These are phyloP conservation scores for Elaphurus davidianus DNA, from an alignment of 2,113 vertebrate species.

Conservation along the genomic window DNA sequence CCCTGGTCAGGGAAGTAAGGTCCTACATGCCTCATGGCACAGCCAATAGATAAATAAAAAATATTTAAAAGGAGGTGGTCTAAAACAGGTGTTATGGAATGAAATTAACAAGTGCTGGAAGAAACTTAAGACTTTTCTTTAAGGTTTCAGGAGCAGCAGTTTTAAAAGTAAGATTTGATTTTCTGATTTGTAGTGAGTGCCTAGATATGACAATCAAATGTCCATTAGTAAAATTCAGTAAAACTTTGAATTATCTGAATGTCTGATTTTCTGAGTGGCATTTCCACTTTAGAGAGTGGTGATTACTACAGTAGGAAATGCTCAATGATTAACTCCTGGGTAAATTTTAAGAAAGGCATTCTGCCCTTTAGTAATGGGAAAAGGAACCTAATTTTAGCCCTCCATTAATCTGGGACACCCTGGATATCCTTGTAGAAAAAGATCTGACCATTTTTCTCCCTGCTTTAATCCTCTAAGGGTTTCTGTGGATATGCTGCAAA, in stretches of 20 bases:
- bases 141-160: background rate
- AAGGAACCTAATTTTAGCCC: background rate
- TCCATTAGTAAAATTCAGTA: background rate
- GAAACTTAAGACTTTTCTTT: background rate
- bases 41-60: background rate
- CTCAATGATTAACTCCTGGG: background rate
- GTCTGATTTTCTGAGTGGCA: background rate
- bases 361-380: background rate
- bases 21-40: background rate
- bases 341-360: background rate
- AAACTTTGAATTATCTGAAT: background rate
- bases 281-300: background rate
- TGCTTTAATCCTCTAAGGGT: background rate
- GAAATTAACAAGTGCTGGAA: background rate
- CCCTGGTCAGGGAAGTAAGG: background rate
- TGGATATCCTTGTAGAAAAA: background rate
- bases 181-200: background rate
- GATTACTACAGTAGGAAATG: background rate
- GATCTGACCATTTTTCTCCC: background rate
- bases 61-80: background rate
- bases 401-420: background rate
- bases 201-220: constrained; percentile 16
- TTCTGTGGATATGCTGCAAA: background rate
- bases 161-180: constrained; percentile 6
- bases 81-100: background rate